phyloP scores from a whole-genome alignment of 2,113 vertebrate genomes.

The Genyomyrus donnyi region DNA sequence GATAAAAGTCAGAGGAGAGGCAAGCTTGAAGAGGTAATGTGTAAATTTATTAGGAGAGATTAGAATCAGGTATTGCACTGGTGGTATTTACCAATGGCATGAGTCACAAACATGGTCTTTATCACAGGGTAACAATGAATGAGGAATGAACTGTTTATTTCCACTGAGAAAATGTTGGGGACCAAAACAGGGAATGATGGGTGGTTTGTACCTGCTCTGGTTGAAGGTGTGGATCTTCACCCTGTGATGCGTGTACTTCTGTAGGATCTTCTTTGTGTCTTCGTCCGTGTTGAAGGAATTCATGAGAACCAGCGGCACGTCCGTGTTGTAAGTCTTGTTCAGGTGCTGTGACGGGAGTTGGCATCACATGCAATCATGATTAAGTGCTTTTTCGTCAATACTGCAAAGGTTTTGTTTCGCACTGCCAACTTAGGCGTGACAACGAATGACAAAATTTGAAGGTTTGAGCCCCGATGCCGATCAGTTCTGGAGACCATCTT shows the following conservation, averaged over 20 bases:
- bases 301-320: slow-evolving; percentile 79
- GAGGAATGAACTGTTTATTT: background rate
- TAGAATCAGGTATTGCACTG: background rate
- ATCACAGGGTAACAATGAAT: background rate
- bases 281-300: slow-evolving; percentile 88
- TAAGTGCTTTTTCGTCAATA: background rate
- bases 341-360: slow-evolving; percentile 55
- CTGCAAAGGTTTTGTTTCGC: background rate
- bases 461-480: background rate
- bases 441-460: background rate
- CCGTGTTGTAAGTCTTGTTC: slow-evolving; percentile 76
- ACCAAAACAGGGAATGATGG: background rate
- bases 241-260: slow-evolving; percentile 79
- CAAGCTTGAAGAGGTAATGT: background rate
- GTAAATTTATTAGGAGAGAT: background rate
- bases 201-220: slow-evolving; percentile 74
- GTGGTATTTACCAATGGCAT: background rate
- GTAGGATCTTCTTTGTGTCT: slow-evolving; percentile 83
- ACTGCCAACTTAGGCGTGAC: background rate
- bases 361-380: background rate
- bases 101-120: background rate
- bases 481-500: background rate
- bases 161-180: background rate
- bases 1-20: background rate
- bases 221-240: slow-evolving; percentile 87